Conservation (phyloP, 2,888 invertebrate species). For the Argyresthia albistria region DNA sequence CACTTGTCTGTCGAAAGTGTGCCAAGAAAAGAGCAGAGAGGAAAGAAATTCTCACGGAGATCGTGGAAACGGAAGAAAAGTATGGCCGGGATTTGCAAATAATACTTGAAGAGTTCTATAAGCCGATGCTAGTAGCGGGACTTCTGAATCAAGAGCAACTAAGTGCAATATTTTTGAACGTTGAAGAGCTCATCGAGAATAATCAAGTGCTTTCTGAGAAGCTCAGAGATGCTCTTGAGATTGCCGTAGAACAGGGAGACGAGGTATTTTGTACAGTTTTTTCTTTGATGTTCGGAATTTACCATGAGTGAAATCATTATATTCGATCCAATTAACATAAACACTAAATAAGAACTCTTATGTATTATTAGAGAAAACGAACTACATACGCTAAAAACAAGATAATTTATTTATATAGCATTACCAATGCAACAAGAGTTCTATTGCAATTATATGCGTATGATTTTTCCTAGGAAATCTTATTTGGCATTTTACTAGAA, state of each 20-base stretch:
- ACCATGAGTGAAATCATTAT: background rate
- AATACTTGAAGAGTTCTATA: constrained; percentile 92
- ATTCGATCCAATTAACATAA: too few species aligned
- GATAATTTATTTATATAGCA: too few species aligned
- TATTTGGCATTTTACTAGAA: too few species aligned
- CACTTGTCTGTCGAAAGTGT: constrained; percentile 90
- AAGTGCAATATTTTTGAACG: constrained; percentile 92
- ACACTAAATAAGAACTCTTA: too few species aligned
- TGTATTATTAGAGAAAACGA: too few species aligned
- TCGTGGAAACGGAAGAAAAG: constrained; percentile 96
- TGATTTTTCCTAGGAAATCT: too few species aligned
- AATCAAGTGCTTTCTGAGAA: constrained; percentile 89
- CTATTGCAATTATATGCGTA: too few species aligned
- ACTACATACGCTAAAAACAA: too few species aligned
- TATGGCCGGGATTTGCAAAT: constrained; percentile 95
- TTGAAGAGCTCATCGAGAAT: constrained; percentile 92
- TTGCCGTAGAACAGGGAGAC: constrained; percentile 85
- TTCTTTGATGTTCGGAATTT: background rate
- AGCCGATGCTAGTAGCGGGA: constrained; percentile 94
- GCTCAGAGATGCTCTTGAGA: constrained; percentile 88
- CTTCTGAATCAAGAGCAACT: constrained; percentile 92
- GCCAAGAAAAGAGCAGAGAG: constrained; percentile 89
- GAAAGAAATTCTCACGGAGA: constrained; percentile 95
- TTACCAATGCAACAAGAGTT: too few species aligned
- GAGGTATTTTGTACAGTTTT: constrained; percentile 48